Evolutionary conservation across 2,797 vertebrate species (phyloP).

Genomic region (Periophthalmus magnuspinnatus): DNA sequence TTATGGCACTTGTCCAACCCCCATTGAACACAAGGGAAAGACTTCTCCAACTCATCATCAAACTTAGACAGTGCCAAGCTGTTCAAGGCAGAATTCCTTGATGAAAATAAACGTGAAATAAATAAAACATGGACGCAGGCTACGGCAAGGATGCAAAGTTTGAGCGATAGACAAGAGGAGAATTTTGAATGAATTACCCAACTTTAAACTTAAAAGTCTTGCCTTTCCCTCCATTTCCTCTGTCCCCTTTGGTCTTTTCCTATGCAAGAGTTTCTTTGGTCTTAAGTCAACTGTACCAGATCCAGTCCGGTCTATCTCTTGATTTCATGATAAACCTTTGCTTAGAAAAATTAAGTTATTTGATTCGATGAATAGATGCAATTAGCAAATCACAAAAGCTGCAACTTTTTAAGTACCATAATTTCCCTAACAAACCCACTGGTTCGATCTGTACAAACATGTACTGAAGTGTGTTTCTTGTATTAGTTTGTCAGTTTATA

Average conservation of each 20-base stretch:
- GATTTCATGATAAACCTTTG: no score
- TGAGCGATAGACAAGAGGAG: neutral
- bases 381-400: no score
- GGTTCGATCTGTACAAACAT: no score
- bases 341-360: no score
- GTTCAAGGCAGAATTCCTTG: neutral
- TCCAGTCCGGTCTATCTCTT: no score
- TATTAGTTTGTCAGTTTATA: no score
- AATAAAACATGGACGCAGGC: neutral
- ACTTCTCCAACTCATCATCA: constrained; percentile 14
- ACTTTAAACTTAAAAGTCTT: neutral
- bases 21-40: constrained; percentile 4
- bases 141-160: neutral
- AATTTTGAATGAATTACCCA: neutral
- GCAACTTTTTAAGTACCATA: no score
- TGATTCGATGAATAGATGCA: no score
- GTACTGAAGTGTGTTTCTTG: no score
- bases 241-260: neutral
- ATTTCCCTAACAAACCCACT: no score
- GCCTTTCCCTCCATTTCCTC: neutral
- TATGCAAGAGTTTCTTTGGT: no score
- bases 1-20: constrained; percentile 22
- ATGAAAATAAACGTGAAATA: constrained; percentile 8
- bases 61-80: constrained; percentile 6
- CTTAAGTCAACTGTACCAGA: no score